Conservation (phyloP, 2,797 vertebrate genomes). For the Phoebastria nigripes region DNA sequence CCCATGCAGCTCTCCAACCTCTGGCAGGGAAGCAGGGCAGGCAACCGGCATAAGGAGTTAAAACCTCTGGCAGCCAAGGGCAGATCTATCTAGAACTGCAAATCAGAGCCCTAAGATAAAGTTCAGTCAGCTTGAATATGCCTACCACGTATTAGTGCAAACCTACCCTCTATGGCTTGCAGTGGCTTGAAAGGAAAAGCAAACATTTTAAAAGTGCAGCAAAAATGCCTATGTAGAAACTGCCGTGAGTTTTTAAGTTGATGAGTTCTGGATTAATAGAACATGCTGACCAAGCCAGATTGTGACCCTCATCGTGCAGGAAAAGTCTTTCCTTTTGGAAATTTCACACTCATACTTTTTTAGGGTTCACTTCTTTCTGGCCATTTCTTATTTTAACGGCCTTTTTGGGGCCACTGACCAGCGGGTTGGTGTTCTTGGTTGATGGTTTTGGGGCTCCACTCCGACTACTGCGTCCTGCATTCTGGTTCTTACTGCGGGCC, state of each 20-base stretch:
- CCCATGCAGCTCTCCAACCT: background rate
- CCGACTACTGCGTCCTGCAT: constrained; percentile 61
- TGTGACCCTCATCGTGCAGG: background rate
- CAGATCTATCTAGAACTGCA: background rate
- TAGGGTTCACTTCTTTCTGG: constrained; percentile 65
- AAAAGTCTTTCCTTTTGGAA: constrained; percentile 19
- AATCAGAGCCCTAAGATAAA: background rate
- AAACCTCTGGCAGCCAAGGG: background rate
- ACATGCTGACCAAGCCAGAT: background rate
- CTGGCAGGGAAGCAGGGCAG: background rate
- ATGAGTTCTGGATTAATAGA: background rate
- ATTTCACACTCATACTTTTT: constrained; percentile 54
- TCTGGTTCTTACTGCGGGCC: constrained; percentile 54
- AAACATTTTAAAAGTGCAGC: constrained; percentile 58
- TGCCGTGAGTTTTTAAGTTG: background rate
- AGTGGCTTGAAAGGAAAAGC: constrained; percentile 60
- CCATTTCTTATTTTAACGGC: constrained; percentile 62
- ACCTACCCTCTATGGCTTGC: constrained; percentile 42
- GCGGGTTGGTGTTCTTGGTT: constrained; percentile 53
- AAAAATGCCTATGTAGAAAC: constrained; percentile 43
- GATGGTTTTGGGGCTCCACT: constrained; percentile 67
- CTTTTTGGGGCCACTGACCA: constrained; percentile 68
- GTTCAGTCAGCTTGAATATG: background rate
- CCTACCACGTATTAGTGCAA: constrained; percentile 35
- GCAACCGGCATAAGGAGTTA: background rate